Evolutionary conservation across 2,113 vertebrate genomes (phyloP).

Genomic region (Dipodomys stephensi): DNA sequence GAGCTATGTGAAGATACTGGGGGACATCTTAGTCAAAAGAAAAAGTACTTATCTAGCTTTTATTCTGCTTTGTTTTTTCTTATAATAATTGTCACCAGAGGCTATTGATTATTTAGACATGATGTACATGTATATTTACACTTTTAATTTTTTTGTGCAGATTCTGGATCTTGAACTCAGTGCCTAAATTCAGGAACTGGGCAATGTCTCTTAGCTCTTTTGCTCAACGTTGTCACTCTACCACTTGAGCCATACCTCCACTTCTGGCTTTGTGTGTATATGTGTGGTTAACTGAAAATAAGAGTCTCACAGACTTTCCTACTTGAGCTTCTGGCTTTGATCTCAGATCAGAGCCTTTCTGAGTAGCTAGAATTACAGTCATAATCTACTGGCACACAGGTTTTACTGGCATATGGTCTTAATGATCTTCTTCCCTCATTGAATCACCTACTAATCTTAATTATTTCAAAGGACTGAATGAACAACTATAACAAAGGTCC

Average conservation of each 20-base stretch:
- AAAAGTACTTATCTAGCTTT: background rate
- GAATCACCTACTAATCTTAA: background rate
- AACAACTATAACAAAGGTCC: background rate
- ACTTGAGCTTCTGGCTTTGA: no score
- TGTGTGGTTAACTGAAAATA: no score
- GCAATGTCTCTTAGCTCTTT: background rate
- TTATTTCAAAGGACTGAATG: background rate
- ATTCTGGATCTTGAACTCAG: no score
- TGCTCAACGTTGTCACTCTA: no score
- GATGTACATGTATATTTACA: background rate
- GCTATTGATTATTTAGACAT: background rate
- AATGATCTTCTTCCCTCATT: background rate
- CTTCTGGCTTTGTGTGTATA: no score
- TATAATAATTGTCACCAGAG: background rate
- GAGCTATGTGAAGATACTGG: background rate
- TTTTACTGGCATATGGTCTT: background rate
- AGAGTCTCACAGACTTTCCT: no score
- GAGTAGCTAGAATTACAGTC: no score
- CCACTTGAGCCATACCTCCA: no score
- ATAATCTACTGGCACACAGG: no score
- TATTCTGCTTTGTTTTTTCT: background rate
- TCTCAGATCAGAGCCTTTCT: no score
- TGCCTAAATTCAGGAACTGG: no score
- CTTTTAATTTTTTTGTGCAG: no score
- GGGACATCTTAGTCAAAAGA: background rate